Base-by-base conservation (phyloP, 2,888 invertebrate species). In the Latrodectus hesperus region DNA sequence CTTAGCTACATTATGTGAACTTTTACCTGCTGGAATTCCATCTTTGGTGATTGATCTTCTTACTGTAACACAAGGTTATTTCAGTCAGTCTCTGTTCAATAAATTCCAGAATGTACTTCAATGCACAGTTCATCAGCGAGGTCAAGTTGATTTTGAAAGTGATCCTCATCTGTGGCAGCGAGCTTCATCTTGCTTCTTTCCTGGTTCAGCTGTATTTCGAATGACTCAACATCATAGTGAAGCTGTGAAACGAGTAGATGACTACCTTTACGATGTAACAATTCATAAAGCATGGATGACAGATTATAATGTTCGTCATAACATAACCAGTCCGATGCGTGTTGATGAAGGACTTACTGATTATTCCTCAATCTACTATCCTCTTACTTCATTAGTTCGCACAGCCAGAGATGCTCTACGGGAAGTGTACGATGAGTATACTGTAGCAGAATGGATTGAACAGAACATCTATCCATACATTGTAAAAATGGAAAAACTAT, bases 161-260 rank as follows among this genome's bases (percentile, higher is more conserved):
- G 94, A 95, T 91, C 94, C 94, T 0, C 94, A 94, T 90, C 92
- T 95, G 89, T 95, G 94, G 93, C 94, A 94, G 60, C 94, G 94
- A 90, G 93, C 94, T 73, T 93, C 93, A 1, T 91, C 94, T 67
- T 95, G 95, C 90, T 93, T 94, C 91, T 95, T 95, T 92, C 95
- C 95, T 0, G 95, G 95, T 3, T 94, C 94, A 90, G 92, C 93
- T 51, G 93, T 94, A 79, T 94, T 93, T 90, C 86, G 90, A 0
- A 78, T 91, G 70, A 90, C 90, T 10, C 89, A 90, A 52, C 86
- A 88, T 38, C 89, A 90, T 70, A 84, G 82, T 38, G 90, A 90
- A 51, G 89, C 90, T 17, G 77, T 90, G 38, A 90, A 90, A 81
- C 71, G 88, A 0, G 89, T 90, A 1, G 88, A 90, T 52, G 90